These are phyloP conservation scores for Mycteria americana DNA, from an alignment of 2,797 vertebrate genomes.

Conservation along the genomic window DNA sequence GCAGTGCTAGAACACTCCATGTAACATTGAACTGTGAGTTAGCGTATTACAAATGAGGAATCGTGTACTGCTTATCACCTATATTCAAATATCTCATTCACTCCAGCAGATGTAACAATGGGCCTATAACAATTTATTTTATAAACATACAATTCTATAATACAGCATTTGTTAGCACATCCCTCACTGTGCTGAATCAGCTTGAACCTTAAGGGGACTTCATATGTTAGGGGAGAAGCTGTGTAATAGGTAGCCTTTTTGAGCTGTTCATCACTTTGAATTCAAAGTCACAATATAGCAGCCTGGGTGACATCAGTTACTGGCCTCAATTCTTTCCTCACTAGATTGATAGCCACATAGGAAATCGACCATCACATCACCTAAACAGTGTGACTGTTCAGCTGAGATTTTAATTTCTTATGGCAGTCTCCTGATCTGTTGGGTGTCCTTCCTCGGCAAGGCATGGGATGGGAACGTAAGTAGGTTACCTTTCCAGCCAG, in stretches of 20 bases:
- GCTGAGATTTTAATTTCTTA: not conserved
- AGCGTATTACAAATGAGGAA: not conserved
- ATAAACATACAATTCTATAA: not conserved
- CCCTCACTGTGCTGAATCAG: not conserved
- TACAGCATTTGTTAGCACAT: not conserved
- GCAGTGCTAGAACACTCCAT: not conserved
- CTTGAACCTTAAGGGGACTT: not conserved
- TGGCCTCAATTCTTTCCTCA: not conserved
- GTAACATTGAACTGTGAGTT: not conserved
- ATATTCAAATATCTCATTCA: not conserved
- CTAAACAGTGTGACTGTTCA: not conserved
- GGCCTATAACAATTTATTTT: not conserved
- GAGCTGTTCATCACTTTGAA: not conserved
- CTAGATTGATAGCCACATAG: not conserved
- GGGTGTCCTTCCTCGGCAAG: not conserved
- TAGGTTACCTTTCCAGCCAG: not conserved
- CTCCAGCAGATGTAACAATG: not conserved
- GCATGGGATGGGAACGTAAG: not conserved
- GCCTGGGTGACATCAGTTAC: not conserved
- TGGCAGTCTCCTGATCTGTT: not conserved
- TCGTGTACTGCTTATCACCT: accelerated
- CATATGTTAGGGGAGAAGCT: not conserved
- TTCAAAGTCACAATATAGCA: not conserved
- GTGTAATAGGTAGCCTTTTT: not conserved
- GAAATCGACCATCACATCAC: not conserved